These are phyloP conservation scores for Zaprionus davidi DNA, from an alignment of 1,140 invertebrate genomes.

Conservation along the genomic window DNA sequence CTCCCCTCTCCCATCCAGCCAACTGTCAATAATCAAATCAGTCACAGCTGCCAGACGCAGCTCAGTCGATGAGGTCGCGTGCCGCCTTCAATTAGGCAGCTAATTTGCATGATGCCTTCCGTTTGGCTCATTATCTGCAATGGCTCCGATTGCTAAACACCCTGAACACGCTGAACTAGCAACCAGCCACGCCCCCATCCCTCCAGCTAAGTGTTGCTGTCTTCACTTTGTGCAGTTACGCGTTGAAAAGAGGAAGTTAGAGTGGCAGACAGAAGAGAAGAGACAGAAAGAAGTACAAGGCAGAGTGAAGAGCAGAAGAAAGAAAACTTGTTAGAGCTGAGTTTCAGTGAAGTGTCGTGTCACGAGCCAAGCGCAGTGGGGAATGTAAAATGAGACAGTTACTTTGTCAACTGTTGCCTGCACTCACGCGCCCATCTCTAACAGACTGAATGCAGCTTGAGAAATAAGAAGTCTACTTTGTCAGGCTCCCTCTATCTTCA, in stretches of 20 bases:
- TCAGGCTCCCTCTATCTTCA: not conserved
- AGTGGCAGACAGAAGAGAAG: not conserved
- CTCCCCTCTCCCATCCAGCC: too few relatives aligned
- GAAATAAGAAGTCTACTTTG: too few relatives aligned
- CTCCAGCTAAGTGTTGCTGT: not conserved
- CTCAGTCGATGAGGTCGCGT: conserved; percentile 24
- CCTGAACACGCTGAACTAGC: not conserved
- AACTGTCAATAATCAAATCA: conserved; percentile 71
- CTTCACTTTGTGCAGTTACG: not conserved
- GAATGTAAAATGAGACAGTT: not conserved
- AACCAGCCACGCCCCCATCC: not conserved
- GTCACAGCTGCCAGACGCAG: conserved; percentile 31
- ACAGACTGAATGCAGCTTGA: not conserved
- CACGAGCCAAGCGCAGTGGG: not conserved
- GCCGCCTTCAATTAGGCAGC: conserved; percentile 61
- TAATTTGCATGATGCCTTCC: conserved; percentile 74
- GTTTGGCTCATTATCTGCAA: conserved; percentile 62
- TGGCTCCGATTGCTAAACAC: conserved; percentile 30
- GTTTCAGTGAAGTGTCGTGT: accelerated
- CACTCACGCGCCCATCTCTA: conserved; percentile 2
- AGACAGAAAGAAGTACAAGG: not conserved
- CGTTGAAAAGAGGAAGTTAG: not conserved
- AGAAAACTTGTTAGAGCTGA: not conserved
- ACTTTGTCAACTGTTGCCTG: not conserved
- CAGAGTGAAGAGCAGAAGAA: not conserved